phyloP scores from a whole-genome alignment of 1,140 invertebrate species.

The Oryzaephilus surinamensis region DNA sequence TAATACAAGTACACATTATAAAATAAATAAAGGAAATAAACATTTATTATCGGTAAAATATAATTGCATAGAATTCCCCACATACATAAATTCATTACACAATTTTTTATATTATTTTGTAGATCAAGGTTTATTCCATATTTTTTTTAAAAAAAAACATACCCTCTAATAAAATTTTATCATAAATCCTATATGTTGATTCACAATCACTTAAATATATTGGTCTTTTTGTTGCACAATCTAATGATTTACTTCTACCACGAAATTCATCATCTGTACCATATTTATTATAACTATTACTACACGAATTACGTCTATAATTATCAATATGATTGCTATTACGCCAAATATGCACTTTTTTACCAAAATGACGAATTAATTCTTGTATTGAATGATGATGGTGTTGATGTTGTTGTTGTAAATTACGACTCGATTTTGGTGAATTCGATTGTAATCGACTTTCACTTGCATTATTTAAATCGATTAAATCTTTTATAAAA shows the following conservation, averaged over 20 bases:
- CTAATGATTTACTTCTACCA: slow-evolving; percentile 63
- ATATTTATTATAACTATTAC: slow-evolving; percentile 38
- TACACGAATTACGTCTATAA: slow-evolving; percentile 38
- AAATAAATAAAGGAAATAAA: no score
- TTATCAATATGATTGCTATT: slow-evolving; percentile 32
- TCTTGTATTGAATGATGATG: slow-evolving; percentile 59
- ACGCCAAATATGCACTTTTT: slow-evolving; percentile 52
- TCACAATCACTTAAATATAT: slow-evolving; percentile 49
- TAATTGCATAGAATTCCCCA: no score
- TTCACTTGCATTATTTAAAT: neutral
- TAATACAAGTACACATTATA: no score
- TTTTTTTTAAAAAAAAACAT: slow-evolving; percentile 21
- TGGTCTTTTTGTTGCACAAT: slow-evolving; percentile 46
- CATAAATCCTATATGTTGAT: slow-evolving; percentile 69
- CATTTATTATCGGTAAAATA: no score
- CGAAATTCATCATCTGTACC: slow-evolving; percentile 57
- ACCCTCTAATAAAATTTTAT: slow-evolving; percentile 72
- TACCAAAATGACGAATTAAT: slow-evolving; percentile 58
- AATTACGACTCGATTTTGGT: slow-evolving; percentile 19
- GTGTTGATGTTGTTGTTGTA: slow-evolving; percentile 28
- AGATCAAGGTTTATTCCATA: no score
- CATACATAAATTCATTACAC: no score
- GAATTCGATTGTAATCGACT: slow-evolving; percentile 3
- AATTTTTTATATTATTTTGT: no score
- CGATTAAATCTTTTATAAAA: slow-evolving; percentile 5